Evolutionary conservation across 2,888 invertebrate species (phyloP).

Genomic region (Tribolium freemani): DNA sequence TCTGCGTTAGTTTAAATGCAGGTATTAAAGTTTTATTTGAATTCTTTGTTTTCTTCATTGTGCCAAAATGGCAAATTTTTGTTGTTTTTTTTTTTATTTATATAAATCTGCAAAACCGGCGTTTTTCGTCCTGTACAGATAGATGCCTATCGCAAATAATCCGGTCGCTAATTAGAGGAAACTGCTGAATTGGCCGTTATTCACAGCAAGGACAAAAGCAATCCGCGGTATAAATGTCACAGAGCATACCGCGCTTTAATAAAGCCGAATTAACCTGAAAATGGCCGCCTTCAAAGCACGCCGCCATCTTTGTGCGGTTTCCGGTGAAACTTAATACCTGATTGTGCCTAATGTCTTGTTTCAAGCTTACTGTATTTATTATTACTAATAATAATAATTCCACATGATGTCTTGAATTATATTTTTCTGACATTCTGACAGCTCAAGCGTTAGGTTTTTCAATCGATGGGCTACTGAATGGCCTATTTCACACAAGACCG

Average conservation of each 20-base stretch:
- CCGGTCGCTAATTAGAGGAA: slow-evolving; percentile 50
- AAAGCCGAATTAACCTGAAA: slow-evolving; percentile 47
- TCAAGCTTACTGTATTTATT: background rate
- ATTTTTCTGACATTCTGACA: slow-evolving; percentile 49
- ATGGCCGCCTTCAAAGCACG: slow-evolving; percentile 50
- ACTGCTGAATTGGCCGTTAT: slow-evolving; percentile 53
- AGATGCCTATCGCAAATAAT: background rate
- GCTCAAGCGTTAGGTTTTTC: slow-evolving; percentile 54
- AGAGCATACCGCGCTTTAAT: slow-evolving; percentile 46
- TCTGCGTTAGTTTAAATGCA: no score
- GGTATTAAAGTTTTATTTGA: no score
- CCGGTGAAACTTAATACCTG: slow-evolving; percentile 31
- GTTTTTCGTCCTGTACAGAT: background rate
- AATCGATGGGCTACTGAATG: slow-evolving; percentile 51
- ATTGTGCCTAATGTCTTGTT: background rate
- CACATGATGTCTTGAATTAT: background rate
- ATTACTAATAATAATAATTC: slow-evolving; percentile 26
- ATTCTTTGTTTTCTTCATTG: no score
- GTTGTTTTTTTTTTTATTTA: no score
- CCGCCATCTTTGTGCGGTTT: slow-evolving; percentile 50
- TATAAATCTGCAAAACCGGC: background rate
- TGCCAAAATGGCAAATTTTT: no score
- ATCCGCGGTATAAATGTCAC: slow-evolving; percentile 48
- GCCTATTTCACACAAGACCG: slow-evolving; percentile 55
- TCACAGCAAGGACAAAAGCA: slow-evolving; percentile 50